Base-by-base conservation (phyloP, 2,888 invertebrate species). In the Noctuana brunneofusca region DNA sequence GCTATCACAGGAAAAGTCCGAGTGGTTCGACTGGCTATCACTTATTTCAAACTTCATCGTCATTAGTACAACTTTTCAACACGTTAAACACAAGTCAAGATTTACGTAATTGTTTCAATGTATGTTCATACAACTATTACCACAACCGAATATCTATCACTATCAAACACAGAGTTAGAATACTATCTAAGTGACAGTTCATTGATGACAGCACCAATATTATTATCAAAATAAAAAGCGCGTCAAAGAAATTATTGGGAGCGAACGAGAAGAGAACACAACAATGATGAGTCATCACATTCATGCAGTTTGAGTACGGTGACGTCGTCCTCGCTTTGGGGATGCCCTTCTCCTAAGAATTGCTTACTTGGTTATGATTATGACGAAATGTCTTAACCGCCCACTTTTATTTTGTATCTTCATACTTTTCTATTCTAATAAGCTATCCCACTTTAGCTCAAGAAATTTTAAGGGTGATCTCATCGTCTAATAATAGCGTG, bases 21-120 rank as follows among this genome's bases (percentile, higher is more conserved):
- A 93, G 76, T 93, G 93, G 80, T 93, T 93, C 69, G 93, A 93
- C 70, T 92, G 88, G 71, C 87, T 92, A 79, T 93, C 93, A 83
- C 92, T 92, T 64, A 92, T 89, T 76, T 93, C 93, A 70, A 93
- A 86, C 91, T 93, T 93, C 93, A 93, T 93, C 78, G 86, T 89
- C 89, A 89, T 88, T 64, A 79, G 83, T 83, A 75, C 79, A 70
- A 71, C 72, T 81, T 68, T 50, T 75, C 74, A 66, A 68, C 69
- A 69, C 62, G 20, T 2, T 32, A 71, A 68, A 62, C 69, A 70
- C 74, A 75, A 54, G 63, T 57, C 50, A 58, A 58, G 58, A 68
- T 68, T 72, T 68, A 80, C 81, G 81, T 82, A 84, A 81, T 78
- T 76, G 70, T 67, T 59, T 63, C 67, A 71, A 71, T 65, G 67